Percentiles rank a stretch among this genome's conserved stretches.
Conservation (phyloP, 2,797 vertebrate species). For the Enteromius radiatus region DNA sequence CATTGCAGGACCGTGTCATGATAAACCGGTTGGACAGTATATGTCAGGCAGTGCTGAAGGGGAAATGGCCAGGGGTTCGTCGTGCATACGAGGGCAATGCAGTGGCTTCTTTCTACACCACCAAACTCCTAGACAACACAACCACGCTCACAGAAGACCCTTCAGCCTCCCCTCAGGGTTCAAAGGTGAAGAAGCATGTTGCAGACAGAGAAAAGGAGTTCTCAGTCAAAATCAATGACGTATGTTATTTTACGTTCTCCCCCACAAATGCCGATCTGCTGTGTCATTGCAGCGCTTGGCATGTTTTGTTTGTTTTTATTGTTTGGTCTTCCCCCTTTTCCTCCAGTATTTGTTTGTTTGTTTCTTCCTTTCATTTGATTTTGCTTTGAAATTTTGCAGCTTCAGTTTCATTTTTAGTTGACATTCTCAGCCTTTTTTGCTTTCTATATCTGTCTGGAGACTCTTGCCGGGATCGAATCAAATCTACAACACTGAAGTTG, state of each 20-base stretch:
- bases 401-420: conserved; percentile 8
- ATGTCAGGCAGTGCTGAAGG: conserved; percentile 97
- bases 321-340: conserved; percentile 34
- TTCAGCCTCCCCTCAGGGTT: conserved; percentile 92
- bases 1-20: conserved; percentile 92
- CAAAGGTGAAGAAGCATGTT: conserved; percentile 99
- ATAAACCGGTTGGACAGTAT: conserved; percentile 98
- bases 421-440: background rate
- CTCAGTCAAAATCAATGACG: conserved; percentile 99
- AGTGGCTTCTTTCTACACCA: conserved; percentile 98
- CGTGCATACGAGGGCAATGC: conserved; percentile 88
- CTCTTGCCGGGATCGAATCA: background rate
- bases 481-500: conserved; percentile 6
- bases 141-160: conserved; percentile 87
- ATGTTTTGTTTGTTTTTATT: conserved; percentile 69
- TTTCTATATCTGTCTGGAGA: conserved; percentile 12
- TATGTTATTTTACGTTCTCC: conserved; percentile 97
- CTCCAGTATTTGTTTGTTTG: conserved; percentile 22
- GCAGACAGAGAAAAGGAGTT: conserved; percentile 99
- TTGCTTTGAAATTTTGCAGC: conserved; percentile 59
- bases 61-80: conserved; percentile 93
- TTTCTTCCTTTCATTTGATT: conserved; percentile 71
- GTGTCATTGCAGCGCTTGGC: conserved; percentile 79
- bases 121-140: conserved; percentile 92
- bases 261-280: conserved; percentile 54